Percentiles rank a stretch among this genome's conserved stretches.
Evolutionary conservation across 2,797 vertebrate species (phyloP).

Genomic region (Tenualosa ilisha): DNA sequence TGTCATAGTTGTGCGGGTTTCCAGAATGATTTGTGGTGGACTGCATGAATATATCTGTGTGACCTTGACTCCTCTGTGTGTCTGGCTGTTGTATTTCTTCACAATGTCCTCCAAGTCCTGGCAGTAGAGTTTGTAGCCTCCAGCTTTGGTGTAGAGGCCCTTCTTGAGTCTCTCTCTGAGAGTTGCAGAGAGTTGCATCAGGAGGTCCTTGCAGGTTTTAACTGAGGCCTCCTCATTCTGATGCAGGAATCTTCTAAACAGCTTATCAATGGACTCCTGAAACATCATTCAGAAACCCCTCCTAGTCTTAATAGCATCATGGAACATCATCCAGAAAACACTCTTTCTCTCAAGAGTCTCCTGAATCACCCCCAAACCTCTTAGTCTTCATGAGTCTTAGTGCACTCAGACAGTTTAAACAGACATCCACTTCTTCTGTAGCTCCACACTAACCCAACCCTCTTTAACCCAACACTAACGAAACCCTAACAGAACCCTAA

Average conservation of each 20-base stretch:
- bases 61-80: neutral
- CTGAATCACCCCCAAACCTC: too few relatives aligned
- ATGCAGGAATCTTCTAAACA: neutral
- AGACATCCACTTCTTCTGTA: too few relatives aligned
- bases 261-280: neutral
- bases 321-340: too few relatives aligned
- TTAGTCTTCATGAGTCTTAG: too few relatives aligned
- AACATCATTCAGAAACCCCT: neutral
- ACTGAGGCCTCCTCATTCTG: slow-evolving; percentile 3
- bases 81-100: neutral
- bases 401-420: too few relatives aligned
- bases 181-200: neutral
- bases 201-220: neutral
- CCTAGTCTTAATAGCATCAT: neutral
- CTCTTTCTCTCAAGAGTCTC: too few relatives aligned
- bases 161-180: neutral
- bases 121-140: neutral
- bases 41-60: neutral
- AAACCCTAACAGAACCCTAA: too few relatives aligned
- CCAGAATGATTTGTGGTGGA: too few relatives aligned
- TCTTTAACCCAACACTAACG: too few relatives aligned
- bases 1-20: neutral
- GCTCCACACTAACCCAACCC: too few relatives aligned
- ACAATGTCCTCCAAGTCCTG: neutral
- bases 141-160: neutral